Evolutionary conservation across 2,888 invertebrate genomes (phyloP).

Genomic region (Mythimna loreyi): DNA sequence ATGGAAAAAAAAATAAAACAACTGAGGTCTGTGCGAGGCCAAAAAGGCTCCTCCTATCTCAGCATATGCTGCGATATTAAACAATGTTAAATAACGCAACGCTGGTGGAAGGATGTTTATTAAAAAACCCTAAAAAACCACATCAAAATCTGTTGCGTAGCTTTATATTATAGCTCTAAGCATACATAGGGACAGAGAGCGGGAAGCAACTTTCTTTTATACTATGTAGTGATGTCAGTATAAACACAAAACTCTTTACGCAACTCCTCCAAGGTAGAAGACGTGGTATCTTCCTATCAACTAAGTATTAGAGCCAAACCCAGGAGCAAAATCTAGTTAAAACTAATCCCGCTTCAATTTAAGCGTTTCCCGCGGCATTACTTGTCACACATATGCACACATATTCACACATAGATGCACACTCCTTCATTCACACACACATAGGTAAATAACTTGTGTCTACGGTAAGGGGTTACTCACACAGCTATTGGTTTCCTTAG

Average conservation of each 20-base stretch:
- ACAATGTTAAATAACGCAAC: too few species aligned
- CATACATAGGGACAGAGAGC: too few species aligned
- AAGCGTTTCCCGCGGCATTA: constrained; percentile 50
- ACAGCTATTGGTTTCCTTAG: constrained; percentile 52
- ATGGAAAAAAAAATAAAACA: too few species aligned
- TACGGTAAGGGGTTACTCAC: constrained; percentile 39
- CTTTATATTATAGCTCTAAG: too few species aligned
- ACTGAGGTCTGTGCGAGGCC: too few species aligned
- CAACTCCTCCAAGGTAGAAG: not conserved
- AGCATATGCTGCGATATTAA: too few species aligned
- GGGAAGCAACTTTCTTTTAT: not conserved
- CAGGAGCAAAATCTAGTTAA: constrained; percentile 50
- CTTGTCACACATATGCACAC: constrained; percentile 19
- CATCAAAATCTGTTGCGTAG: too few species aligned
- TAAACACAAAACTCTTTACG: not conserved
- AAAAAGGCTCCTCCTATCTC: too few species aligned
- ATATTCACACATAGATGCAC: constrained; percentile 6
- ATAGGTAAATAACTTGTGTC: not conserved
- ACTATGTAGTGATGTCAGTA: too few species aligned
- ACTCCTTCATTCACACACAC: constrained; percentile 22
- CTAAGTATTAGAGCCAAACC: constrained; percentile 40
- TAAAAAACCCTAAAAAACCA: too few species aligned
- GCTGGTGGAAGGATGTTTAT: too few species aligned
- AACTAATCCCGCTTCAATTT: constrained; percentile 61
- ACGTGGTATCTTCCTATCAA: constrained; percentile 13